Evolutionary conservation across 2,888 invertebrate genomes (phyloP), one percentile per base, ranked within the genome.

Genomic region (Podabrus alpinus): DNA sequence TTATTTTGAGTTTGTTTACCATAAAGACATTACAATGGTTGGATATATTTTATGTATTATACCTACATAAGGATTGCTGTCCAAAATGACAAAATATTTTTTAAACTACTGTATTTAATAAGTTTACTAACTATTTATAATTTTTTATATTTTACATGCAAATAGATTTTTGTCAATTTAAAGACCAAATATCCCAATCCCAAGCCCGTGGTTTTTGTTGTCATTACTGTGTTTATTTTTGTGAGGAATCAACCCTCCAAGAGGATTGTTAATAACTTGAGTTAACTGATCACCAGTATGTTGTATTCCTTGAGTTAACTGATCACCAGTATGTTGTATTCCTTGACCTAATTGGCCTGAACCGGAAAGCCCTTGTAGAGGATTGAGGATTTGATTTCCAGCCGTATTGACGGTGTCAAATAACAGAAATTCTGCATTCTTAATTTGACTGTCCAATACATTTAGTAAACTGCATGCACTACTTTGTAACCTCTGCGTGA

Each of bases 401-500:
- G 62, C 61, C 3, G 70, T 61, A 59, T 78, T 74, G 1, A 79
- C 74, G 16, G 79, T 79, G 29, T 78, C 75, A 73, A 78, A 82
- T 69, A 79, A 78, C 59, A 71, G 77, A 79, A 62, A 67, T 73
- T 78, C 79, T 7, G 67, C 78, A 29, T 79, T 78, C 75, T 83
- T 81, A 10, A 84, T 17, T 59, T 81, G 78, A 9, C 76, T 69
- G 70, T 83, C 81, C 0, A 85, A 66, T 7, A 83, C 83, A 25
- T 84, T 81, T 66, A 87, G 81, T 64, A 88, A 84, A 45, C 85
- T 85, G 81, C 93, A 93, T 2, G 90, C 81, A 1, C 88, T 83
- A 21, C 90, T 90, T 72, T 90, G 88, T 16, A 93, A 83, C 77
- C 91, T 86, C 72, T 92, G 90, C 0, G 87, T 88, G 72, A 92